Conservation (phyloP, 2,888 invertebrate genomes). For the Drosophila conformis region DNA sequence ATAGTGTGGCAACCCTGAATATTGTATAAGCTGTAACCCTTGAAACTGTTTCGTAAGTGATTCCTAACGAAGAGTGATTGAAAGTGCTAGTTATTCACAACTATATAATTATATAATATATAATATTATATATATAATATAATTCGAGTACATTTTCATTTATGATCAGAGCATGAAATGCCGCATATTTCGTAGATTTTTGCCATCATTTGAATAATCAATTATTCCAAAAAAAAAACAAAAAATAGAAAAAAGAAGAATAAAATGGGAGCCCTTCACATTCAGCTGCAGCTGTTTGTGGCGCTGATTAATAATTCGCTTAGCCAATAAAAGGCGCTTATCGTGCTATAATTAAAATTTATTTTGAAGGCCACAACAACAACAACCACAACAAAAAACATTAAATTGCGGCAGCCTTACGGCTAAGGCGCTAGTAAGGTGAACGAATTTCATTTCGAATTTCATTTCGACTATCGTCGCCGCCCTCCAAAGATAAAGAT, state of each 20-base stretch:
- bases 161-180: background rate
- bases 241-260: background rate
- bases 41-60: background rate
- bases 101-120: no score
- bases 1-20: background rate
- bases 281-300: conserved; percentile 4
- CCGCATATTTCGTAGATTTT: background rate
- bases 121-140: no score
- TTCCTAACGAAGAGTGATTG: background rate
- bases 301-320: conserved; percentile 4
- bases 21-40: background rate
- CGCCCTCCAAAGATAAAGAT: conserved; percentile 14
- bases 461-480: conserved; percentile 20
- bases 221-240: background rate
- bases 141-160: background rate
- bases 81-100: background rate
- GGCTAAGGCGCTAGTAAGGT: conserved; percentile 4
- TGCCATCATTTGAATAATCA: background rate
- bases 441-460: conserved; percentile 18
- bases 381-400: background rate
- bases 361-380: background rate
- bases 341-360: background rate
- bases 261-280: background rate
- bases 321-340: conserved; percentile 1
- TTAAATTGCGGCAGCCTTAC: conserved; percentile 1